These are phyloP conservation scores for Tridacna gigas DNA, from an alignment of 2,888 invertebrate genomes.

Conservation along the genomic window DNA sequence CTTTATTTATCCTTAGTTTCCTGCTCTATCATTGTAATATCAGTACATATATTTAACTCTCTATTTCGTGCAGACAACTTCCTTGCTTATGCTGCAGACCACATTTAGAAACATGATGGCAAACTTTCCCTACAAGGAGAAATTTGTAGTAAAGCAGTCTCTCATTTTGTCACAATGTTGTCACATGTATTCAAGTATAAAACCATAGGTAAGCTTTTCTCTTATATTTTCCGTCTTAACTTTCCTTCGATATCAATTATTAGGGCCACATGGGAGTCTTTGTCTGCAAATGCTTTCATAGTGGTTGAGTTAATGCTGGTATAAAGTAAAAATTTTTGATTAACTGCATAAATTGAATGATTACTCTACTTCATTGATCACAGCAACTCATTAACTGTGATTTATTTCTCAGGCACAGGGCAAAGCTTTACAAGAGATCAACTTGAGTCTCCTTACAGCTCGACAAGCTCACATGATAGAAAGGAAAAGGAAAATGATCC, in stretches of 20 bases:
- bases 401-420: slow-evolving; percentile 10
- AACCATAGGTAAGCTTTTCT: too few species aligned
- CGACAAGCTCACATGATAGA: background rate
- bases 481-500: background rate
- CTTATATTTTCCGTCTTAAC: too few species aligned
- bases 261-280: too few species aligned
- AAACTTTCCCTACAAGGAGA: background rate
- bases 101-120: background rate
- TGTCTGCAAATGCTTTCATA: too few species aligned
- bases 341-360: too few species aligned
- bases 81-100: background rate
- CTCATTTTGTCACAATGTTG: background rate
- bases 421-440: background rate
- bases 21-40: too few species aligned
- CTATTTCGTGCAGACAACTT: background rate
- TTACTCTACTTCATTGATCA: background rate
- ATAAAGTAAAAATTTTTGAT: too few species aligned
- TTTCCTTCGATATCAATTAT: too few species aligned
- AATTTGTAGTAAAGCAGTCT: background rate
- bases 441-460: background rate
- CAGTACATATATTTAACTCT: background rate
- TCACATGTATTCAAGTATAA: background rate
- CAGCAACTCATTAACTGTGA: background rate
- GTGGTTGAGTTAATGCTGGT: too few species aligned
- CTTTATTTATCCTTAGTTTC: background rate